Evolutionary conservation across 1,140 invertebrate genomes (phyloP), one percentile per base, ranked within the genome.

Genomic region (Rhyacophila brunnea): DNA sequence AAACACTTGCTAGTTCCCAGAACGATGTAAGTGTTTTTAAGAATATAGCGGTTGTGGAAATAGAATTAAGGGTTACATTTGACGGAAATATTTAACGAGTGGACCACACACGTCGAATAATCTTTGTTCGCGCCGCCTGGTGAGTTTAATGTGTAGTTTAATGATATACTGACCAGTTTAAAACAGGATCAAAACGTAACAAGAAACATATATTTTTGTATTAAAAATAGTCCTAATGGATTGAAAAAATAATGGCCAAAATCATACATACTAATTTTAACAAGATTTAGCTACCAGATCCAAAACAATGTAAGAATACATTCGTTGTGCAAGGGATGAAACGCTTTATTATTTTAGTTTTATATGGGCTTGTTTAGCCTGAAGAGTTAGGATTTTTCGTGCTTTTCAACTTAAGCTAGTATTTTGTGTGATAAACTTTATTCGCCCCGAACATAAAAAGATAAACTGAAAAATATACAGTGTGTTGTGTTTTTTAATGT

Each of bases 61-160:
- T 28, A 28, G 9, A 28, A 28, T 5, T 28, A 28, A 28, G 23
- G 23, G 23, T 28, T 3, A 28, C 9, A 28, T 28, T 28, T 28
- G 23, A 28, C 9, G 3, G 23, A 28, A 28, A 28, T 28, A 28
- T 5, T 28, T 9, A 28, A 28, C 3, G 4, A 28, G 23, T 17
- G 57, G 57, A 59, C 57, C 57, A 59, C 57, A 59, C 57, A 59
- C 57, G 57, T 59, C 49, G 57, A 59, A 59, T 46, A 46, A 59
- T 59, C 57, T 59, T 59, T 59, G 57, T 59, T 50, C 57, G 28
- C 50, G 47, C 57, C 57, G 57, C 57, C 57, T 19, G 57, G 57
- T 53, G 57, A 59, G 57, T 53, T 52, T 59, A 59, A 45, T 45
- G 43, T 45, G 43, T 45, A 45, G 11, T 15, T 17, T 45, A 45